phyloP scores from a whole-genome alignment of 2,797 vertebrate species.

The Toxotes lorentzi region DNA sequence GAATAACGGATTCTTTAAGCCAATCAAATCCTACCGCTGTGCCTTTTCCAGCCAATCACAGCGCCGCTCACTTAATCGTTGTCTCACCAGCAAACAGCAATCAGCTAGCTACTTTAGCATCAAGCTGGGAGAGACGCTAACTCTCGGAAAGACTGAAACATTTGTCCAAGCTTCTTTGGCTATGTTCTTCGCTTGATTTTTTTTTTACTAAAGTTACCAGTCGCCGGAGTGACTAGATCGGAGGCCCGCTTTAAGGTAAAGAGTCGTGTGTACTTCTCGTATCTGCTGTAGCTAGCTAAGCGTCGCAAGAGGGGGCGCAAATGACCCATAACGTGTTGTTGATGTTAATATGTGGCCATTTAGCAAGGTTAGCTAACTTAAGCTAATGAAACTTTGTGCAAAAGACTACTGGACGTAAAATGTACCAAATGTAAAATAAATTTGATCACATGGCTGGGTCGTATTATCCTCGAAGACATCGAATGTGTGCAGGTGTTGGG shows the following conservation, averaged over 20 bases:
- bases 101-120: constrained; percentile 67
- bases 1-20: constrained; percentile 74
- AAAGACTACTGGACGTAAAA: not conserved
- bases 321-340: constrained; percentile 50
- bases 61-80: constrained; percentile 9
- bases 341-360: constrained; percentile 46
- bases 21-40: constrained; percentile 66
- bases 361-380: constrained; percentile 23
- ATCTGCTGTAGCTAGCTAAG: constrained; percentile 40
- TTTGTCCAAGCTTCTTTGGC: not conserved
- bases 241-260: constrained; percentile 68
- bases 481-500: not conserved
- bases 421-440: not conserved
- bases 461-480: not conserved
- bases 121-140: constrained; percentile 47
- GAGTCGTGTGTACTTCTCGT: constrained; percentile 42
- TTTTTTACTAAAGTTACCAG: not conserved
- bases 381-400: constrained; percentile 30
- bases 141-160: not conserved
- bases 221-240: constrained; percentile 18
- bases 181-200: constrained; percentile 38
- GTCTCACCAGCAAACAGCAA: constrained; percentile 28
- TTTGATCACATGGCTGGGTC: not conserved
- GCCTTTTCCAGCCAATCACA: constrained; percentile 69
- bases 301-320: constrained; percentile 67